Base-by-base conservation (phyloP, 2,888 invertebrate species). In the Galeopsomyia nigrocyanea region DNA sequence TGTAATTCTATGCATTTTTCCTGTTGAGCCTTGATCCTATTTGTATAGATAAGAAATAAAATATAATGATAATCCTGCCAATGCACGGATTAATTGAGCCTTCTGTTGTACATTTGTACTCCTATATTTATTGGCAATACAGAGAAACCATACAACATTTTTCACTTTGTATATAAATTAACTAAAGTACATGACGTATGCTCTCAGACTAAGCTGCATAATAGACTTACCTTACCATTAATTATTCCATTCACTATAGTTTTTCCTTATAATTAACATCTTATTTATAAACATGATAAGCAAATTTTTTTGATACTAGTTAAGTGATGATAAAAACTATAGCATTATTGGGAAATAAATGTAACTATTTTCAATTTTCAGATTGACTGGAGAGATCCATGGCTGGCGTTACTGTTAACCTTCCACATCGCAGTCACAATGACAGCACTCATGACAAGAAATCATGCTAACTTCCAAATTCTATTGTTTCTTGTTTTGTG, bases 351-450 rank as follows among this genome's bases (percentile, higher is more conserved):
- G 26, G 26, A 26, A 5, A 26, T 39, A 13, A 10, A 39, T 39
- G 7, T 39, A 39, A 5, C 5, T 26, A 26, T 26, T 46, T 68
- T 49, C 67, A 65, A 65, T 78, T 73, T 77, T 14, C 88, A 94
- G 95, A 95, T 96, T 86, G 95, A 96, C 84, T 96, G 95, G 95
- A 89, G 90, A 80, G 96, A 96, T 86, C 95, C 95, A 7, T 95
- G 95, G 95, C 89, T 96, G 16, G 92, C 94, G 75, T 92, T 91
- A 17, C 87, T 96, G 16, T 87, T 95, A 77, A 88, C 91, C 56
- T 92, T 95, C 84, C 96, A 96, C 84, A 86, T 95, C 55, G 87
- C 92, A 61, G 90, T 94, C 39, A 95, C 95, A 73, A 89, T 93
- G 82, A 92, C 93, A 79, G 93, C 95, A 55, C 87, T 95, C 68